These are phyloP conservation scores for Anseranas semipalmata DNA, from an alignment of 2,113 vertebrate genomes.

Conservation along the genomic window DNA sequence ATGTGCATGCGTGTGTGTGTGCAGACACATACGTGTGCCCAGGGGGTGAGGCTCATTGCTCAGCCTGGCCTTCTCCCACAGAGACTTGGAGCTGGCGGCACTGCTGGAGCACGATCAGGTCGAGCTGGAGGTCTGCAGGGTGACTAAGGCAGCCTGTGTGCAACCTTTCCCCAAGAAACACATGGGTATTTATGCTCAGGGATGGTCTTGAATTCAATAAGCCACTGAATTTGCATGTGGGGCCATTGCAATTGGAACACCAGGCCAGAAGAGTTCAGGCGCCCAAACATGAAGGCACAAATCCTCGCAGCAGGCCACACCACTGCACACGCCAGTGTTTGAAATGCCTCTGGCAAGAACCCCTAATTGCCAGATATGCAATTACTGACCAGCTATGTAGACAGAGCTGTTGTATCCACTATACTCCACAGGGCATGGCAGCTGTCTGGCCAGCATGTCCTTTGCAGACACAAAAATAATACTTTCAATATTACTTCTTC, in stretches of 20 bases:
- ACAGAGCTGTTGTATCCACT: neutral
- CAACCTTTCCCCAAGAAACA: neutral
- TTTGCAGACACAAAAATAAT: neutral
- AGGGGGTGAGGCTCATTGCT: neutral
- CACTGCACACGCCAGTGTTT: neutral
- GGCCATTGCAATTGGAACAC: neutral
- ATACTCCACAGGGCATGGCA: neutral
- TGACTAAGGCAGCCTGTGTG: accelerated
- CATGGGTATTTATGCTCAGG: neutral
- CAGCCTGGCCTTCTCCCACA: neutral
- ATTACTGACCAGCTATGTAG: neutral
- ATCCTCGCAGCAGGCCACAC: neutral
- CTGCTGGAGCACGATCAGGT: neutral
- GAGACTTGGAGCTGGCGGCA: neutral
- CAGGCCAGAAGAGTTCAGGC: neutral
- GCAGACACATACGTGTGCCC: neutral
- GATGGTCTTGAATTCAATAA: neutral
- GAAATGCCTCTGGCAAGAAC: neutral
- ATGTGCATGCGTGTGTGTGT: neutral
- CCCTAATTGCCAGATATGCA: neutral
- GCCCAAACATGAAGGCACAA: neutral
- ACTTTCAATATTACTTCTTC: neutral
- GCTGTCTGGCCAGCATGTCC: neutral
- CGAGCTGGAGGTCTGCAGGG: neutral
- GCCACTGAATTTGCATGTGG: neutral